Evolutionary conservation across 2,113 vertebrate genomes (phyloP).

Genomic region (Dissostichus mawsoni): DNA sequence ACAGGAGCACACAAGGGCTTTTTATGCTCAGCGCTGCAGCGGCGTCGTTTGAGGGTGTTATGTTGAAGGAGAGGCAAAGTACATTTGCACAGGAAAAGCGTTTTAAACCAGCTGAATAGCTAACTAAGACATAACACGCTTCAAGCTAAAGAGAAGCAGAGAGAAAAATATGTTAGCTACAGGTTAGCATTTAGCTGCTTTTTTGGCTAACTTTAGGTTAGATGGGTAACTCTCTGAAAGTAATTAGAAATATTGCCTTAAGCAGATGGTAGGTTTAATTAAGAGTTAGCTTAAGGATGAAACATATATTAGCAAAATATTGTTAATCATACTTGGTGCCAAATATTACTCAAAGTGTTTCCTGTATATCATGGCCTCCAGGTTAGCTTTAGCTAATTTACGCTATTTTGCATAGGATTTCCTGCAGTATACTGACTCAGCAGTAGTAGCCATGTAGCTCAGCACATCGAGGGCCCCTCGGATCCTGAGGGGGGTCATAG

Average conservation of each 20-base stretch:
- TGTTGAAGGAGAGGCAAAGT: slow-evolving; percentile 47
- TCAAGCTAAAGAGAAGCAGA: slow-evolving; percentile 45
- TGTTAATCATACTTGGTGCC: slow-evolving; percentile 60
- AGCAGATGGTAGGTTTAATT: slow-evolving; percentile 52
- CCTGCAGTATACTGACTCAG: slow-evolving; percentile 61
- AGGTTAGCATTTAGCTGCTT: slow-evolving; percentile 48
- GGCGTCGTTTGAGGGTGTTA: slow-evolving; percentile 59
- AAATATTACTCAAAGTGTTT: slow-evolving; percentile 68
- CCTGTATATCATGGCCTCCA: slow-evolving; percentile 58
- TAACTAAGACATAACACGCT: slow-evolving; percentile 49
- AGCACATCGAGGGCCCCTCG: slow-evolving; percentile 52
- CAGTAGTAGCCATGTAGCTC: slow-evolving; percentile 70
- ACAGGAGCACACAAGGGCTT: slow-evolving; percentile 82
- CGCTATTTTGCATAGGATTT: slow-evolving; percentile 46
- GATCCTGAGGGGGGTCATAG: slow-evolving; percentile 61
- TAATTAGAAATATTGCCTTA: slow-evolving; percentile 68
- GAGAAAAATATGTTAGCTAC: slow-evolving; percentile 42
- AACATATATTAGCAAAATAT: slow-evolving; percentile 47
- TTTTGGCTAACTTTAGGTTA: slow-evolving; percentile 54
- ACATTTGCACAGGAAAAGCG: slow-evolving; percentile 70
- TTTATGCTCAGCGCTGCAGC: slow-evolving; percentile 69
- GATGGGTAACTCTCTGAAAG: slow-evolving; percentile 25
- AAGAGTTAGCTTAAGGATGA: slow-evolving; percentile 54
- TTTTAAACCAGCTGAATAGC: slow-evolving; percentile 69
- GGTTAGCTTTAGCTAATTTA: slow-evolving; percentile 66